Base-by-base conservation (phyloP, 64 coral and sea anemone genomes). In the Montipora capricornis region DNA sequence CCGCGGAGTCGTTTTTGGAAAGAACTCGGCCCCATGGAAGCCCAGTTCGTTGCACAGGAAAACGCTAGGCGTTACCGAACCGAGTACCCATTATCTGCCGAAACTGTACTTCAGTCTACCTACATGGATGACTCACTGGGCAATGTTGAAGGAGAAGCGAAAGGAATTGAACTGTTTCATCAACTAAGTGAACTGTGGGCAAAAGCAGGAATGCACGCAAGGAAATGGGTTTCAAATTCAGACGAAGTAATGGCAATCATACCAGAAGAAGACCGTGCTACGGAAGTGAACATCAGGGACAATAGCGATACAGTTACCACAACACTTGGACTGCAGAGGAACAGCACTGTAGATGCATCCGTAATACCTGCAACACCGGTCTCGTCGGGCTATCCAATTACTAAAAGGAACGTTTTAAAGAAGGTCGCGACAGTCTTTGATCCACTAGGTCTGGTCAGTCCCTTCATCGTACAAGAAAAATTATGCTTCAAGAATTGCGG, bases 91-190 rank as follows among this genome's bases (percentile, higher is more conserved):
- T 57, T 97, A 22, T 91, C 91, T 24, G 95, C 95, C 16, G 92
- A 97, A 78, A 97, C 92, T 22, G 82, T 97, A 15, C 80, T 90
- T 24, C 82, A 96, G n/a, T 90, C 91, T 47, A 93, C 87, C 2
- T 96, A 93, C 66, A 96, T 93, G 82, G 91, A 93, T 69, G 95
- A 91, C 71, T 85, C 85, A 24, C 76, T 96, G 29, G 95, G 93
- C 45, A 89, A 79, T 20, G 90, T 92, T 85, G 68, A 58, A 12
- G 76, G 76, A 55, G 82, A 87, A 16, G 61, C 80, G 66, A 58
- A 86, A 82, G 58, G 88, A 24, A 73, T 91, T 17, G 69, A 75
- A 22, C 70, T 88, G 51, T 88, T 75, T 24, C 47, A 13, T 2
- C 68, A 88, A 17, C 51, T 88, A 20, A 55, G 24, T 4, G n/a